These are phyloP conservation scores for Oceanodroma leucorhoa DNA, from an alignment of 2,797 vertebrate genomes.

Conservation along the genomic window DNA sequence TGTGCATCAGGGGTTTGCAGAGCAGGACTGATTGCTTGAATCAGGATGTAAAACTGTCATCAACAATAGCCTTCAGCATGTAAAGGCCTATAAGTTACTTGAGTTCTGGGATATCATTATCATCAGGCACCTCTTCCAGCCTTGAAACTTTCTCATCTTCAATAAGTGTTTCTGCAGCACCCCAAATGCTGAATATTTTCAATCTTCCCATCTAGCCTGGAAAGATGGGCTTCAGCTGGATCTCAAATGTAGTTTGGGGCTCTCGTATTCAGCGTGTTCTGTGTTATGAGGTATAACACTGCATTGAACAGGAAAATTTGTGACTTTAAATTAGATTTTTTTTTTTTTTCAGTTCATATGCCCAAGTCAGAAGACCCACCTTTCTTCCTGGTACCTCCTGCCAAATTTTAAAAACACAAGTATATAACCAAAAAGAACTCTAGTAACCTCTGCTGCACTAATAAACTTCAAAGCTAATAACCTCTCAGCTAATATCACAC, in stretches of 20 bases:
- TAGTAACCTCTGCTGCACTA: not conserved
- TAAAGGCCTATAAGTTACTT: not conserved
- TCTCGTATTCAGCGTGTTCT: not conserved
- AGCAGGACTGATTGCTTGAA: not conserved
- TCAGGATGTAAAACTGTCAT: not conserved
- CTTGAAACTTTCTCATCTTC: not conserved
- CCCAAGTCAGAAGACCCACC: not conserved
- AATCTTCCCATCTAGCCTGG: not conserved
- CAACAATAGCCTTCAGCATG: not conserved
- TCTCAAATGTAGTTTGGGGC: not conserved
- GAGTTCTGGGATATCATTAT: not conserved
- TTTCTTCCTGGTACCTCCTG: not conserved
- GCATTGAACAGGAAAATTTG: not conserved
- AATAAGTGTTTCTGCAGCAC: not conserved
- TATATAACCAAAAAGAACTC: not conserved
- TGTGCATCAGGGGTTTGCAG: not conserved
- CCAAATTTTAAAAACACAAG: not conserved
- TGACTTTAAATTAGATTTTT: not conserved
- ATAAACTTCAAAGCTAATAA: not conserved
- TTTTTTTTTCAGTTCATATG: not conserved
- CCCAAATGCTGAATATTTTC: not conserved
- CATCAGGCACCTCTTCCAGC: not conserved
- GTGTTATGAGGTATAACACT: not conserved
- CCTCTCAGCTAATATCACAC: not conserved
- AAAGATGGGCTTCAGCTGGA: not conserved